A percentile compares a stretch with the other conserved stretches of the same genome.
Evolutionary conservation across 2,797 vertebrate species (phyloP).

Genomic region (Acipenser oxyrinchus): DNA sequence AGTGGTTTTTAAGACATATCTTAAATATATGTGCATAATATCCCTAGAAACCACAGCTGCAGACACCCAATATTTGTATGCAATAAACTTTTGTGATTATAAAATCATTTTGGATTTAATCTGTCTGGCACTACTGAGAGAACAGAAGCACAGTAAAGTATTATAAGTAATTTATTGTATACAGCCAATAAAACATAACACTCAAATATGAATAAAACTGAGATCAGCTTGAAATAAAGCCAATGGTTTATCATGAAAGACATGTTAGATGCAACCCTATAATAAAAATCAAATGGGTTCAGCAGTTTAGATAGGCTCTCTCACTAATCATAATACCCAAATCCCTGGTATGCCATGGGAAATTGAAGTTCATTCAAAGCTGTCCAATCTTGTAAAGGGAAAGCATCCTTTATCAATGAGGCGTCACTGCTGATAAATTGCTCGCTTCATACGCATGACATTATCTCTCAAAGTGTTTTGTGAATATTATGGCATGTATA

Average conservation of each 20-base stretch:
- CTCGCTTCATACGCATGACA: conserved; percentile 37
- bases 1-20: too few species aligned
- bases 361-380: conserved; percentile 43
- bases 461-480: conserved; percentile 48
- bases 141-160: too few species aligned
- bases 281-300: conserved; percentile 3
- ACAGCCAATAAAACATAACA: too few species aligned
- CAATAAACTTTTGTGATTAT: too few species aligned
- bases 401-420: conserved; percentile 43
- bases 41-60: too few species aligned
- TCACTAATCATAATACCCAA: conserved; percentile 34
- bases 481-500: conserved; percentile 35
- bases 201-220: too few species aligned
- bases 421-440: conserved; percentile 37
- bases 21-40: too few species aligned
- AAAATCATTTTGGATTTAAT: too few species aligned
- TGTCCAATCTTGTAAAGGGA: conserved; percentile 45
- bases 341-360: conserved; percentile 39
- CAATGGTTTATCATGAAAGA: not conserved
- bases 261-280: not conserved
- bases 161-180: too few species aligned
- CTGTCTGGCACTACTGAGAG: too few species aligned
- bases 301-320: conserved; percentile 21
- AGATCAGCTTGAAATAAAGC: too few species aligned
- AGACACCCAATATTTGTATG: too few species aligned